Conservation (phyloP, 2,888 invertebrate genomes). For the Orthosia cruda region DNA sequence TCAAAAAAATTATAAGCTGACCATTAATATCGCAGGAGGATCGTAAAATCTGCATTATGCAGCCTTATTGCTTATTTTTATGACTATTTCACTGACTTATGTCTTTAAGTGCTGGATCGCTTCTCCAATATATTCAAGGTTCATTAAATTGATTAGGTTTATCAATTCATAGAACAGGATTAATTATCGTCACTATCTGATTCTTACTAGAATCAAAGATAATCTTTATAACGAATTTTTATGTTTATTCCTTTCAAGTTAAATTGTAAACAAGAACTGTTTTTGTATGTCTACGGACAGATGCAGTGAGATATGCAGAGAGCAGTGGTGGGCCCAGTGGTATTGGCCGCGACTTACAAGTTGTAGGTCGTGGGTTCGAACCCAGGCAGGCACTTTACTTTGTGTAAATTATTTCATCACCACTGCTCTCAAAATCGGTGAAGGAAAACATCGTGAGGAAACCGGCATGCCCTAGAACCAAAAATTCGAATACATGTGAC, state of each 20-base stretch:
- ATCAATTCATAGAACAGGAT: conserved; percentile 60
- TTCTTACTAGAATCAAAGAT: conserved; percentile 32
- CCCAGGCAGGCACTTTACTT: too few species aligned
- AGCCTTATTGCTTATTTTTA: conserved; percentile 37
- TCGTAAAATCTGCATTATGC: conserved; percentile 44
- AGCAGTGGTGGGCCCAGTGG: too few species aligned
- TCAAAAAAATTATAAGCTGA: conserved; percentile 35
- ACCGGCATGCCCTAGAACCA: too few species aligned
- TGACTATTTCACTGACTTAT: conserved; percentile 30
- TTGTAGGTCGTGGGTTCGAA: too few species aligned
- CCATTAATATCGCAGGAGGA: conserved; percentile 29
- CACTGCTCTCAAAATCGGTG: too few species aligned
- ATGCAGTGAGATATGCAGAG: too few species aligned
- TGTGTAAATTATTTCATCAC: too few species aligned
- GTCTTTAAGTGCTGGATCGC: conserved; percentile 22
- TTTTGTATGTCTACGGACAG: conserved; percentile 23
- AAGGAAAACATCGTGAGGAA: too few species aligned
- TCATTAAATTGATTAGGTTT: conserved; percentile 45
- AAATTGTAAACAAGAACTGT: conserved; percentile 31
- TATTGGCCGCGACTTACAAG: too few species aligned
- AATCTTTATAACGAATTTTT: conserved; percentile 18
- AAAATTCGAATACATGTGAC: too few species aligned
- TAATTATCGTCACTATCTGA: conserved; percentile 42
- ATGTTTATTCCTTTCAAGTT: conserved; percentile 18
- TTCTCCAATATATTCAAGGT: conserved; percentile 42